Base-by-base conservation (phyloP, 2,888 invertebrate species). In the Epirrita christyi region DNA sequence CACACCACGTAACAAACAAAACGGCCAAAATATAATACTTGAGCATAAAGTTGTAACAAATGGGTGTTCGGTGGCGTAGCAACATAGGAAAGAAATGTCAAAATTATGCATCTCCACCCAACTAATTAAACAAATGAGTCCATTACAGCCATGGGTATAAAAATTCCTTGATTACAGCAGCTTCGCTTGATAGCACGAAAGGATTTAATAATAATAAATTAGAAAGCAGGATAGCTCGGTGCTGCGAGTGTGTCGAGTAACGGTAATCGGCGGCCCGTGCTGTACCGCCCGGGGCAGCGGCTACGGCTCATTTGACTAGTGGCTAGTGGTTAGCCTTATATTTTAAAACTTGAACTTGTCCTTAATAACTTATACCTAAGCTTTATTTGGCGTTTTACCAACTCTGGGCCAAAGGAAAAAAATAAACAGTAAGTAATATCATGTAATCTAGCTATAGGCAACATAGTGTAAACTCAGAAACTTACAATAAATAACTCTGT, bases 191-290 rank as follows among this genome's bases (percentile, higher is more conserved):
- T 59, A 40, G 52, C 61, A 65, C 63, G 67, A 59, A 61, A 71
- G 67, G 70, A 70, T 64, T 70, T 67, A 72, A 75, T 73, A 74
- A 77, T 72, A 73, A 67, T 71, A 70, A 71, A 79, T 77, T 79
- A 78, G 77, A 78, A 79, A 78, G 75, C 75, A 76, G 76, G 77
- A 77, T 79, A 69, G 72, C 61, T 60, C 36, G 44, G 45, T 43
- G 66, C 53, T 61, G 64, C 50, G 61, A 87, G 80, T 89, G 79
- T 88, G 90, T 84, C 89, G 75, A 64, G 55, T 90, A 89, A 88
- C 90, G 90, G 90, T 75, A 81, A 63, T 78, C 76, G 75, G 68
- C 67, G 54, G 48, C 56, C 45, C 59, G 59, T 60, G 62, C 64
- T 46, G 48, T 64, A 58, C 62, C 55, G 64, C 63, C 64, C 56